phyloP scores from a whole-genome alignment of 2,888 invertebrate species.

The Spialia ferax region DNA sequence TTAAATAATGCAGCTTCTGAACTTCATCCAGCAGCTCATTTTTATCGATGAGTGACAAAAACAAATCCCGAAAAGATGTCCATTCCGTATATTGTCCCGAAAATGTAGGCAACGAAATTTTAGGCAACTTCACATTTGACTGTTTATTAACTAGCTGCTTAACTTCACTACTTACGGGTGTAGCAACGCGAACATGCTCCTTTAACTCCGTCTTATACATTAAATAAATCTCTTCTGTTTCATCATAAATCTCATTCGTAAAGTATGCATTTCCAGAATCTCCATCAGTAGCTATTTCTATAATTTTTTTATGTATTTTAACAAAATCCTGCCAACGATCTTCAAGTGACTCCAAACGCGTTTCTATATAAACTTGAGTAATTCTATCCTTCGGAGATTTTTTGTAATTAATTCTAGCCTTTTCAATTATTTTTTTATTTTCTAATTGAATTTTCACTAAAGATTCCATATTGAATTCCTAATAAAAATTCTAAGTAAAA shows the following conservation, averaged over 20 bases:
- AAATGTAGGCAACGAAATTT: constrained; percentile 41
- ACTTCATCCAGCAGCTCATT: constrained; percentile 46
- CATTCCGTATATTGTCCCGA: constrained; percentile 48
- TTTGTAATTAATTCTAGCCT: constrained; percentile 14
- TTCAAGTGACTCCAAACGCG: constrained; percentile 20
- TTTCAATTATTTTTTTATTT: constrained; percentile 16
- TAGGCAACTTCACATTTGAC: constrained; percentile 22
- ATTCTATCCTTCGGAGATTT: constrained; percentile 18
- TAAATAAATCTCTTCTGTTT: constrained; percentile 20
- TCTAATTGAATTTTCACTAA: constrained; percentile 23
- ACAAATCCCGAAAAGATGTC: constrained; percentile 46
- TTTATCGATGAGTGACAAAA: constrained; percentile 45
- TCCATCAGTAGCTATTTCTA: constrained; percentile 10
- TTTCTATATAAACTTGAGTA: constrained; percentile 5
- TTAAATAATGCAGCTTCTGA: constrained; percentile 43
- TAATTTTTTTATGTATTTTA: constrained; percentile 19
- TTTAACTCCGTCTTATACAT: constrained; percentile 18
- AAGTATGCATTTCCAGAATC: constrained; percentile 18
- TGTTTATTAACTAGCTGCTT: background rate
- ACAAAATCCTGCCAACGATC: constrained; percentile 13
- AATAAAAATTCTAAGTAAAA: too few relatives aligned
- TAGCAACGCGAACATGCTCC: background rate
- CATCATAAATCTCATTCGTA: constrained; percentile 13
- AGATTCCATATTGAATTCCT: background rate
- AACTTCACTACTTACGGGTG: background rate